Evolutionary conservation across 2,888 invertebrate species (phyloP).

Genomic region (Anagyrus pseudococci): DNA sequence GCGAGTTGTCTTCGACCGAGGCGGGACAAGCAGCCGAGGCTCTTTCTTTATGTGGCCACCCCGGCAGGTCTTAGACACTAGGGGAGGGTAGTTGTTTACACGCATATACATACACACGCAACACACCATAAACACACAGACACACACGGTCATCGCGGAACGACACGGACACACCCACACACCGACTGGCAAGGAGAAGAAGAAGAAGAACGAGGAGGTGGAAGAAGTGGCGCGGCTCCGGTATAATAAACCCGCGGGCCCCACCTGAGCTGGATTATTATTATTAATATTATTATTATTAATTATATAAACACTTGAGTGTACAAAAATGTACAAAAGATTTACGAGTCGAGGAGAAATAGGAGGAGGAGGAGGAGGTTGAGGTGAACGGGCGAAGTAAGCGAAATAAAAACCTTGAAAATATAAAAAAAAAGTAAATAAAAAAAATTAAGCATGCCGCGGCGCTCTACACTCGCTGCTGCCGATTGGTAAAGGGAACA

Average conservation of each 20-base stretch:
- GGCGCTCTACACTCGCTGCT: conserved; percentile 52
- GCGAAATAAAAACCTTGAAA: conserved; percentile 42
- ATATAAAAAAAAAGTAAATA: conserved; percentile 44
- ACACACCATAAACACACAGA: conserved; percentile 27
- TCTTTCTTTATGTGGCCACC: no score
- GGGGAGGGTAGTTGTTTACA: background rate
- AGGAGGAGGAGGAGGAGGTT: background rate
- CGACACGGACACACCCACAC: conserved; percentile 33
- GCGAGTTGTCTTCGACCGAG: no score
- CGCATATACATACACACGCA: background rate
- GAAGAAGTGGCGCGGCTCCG: no score
- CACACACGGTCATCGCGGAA: no score
- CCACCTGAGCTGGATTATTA: no score
- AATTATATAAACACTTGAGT: conserved; percentile 48
- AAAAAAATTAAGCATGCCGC: conserved; percentile 53
- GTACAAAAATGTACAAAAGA: conserved; percentile 56
- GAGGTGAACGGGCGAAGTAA: background rate
- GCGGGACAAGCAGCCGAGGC: no score
- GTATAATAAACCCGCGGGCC: no score
- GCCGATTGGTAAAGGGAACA: conserved; percentile 81
- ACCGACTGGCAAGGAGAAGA: conserved; percentile 19
- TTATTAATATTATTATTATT: no score
- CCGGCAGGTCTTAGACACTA: no score
- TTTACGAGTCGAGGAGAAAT: conserved; percentile 15
- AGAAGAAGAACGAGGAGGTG: conserved; percentile 20